Evolutionary conservation across 2,888 invertebrate species (phyloP).

Genomic region (Chaetogeoica ovagalla): DNA sequence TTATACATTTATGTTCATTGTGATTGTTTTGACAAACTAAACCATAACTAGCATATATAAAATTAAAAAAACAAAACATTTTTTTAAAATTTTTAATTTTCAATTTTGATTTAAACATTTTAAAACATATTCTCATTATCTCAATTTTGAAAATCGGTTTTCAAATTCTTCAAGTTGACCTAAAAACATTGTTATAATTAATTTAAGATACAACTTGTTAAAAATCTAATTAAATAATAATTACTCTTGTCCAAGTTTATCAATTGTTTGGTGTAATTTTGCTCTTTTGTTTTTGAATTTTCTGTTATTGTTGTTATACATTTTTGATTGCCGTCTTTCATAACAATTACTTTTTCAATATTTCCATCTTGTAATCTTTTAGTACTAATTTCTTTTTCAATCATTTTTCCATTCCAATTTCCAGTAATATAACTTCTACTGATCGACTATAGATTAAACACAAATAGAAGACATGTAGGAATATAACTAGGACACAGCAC

Average conservation of each 20-base stretch:
- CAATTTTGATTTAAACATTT: not conserved
- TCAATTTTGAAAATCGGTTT: constrained; percentile 33
- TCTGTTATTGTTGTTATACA: constrained; percentile 26
- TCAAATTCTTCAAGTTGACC: constrained; percentile 42
- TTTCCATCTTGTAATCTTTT: constrained; percentile 23
- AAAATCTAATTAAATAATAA: not conserved
- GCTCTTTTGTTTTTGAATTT: constrained; percentile 7
- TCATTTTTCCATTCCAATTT: not conserved
- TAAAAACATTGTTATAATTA: not conserved
- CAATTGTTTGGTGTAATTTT: constrained; percentile 7
- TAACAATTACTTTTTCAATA: constrained; percentile 24
- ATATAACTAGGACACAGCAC: not conserved
- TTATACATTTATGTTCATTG: too few species aligned
- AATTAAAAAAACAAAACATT: not conserved
- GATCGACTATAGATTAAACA: not conserved
- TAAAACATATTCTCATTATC: not conserved
- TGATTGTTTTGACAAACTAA: too few species aligned
- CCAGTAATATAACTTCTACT: not conserved
- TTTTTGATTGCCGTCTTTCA: constrained; percentile 33
- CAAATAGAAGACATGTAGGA: not conserved
- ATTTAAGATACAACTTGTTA: too few species aligned
- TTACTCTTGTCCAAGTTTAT: constrained; percentile 37
- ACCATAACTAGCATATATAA: too few species aligned
- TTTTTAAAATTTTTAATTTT: not conserved
- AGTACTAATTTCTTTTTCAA: constrained; percentile 30